A percentile compares a stretch with the other conserved stretches of the same genome.
Conservation (phyloP, 2,888 invertebrate species). For the Eristalis tenax region DNA sequence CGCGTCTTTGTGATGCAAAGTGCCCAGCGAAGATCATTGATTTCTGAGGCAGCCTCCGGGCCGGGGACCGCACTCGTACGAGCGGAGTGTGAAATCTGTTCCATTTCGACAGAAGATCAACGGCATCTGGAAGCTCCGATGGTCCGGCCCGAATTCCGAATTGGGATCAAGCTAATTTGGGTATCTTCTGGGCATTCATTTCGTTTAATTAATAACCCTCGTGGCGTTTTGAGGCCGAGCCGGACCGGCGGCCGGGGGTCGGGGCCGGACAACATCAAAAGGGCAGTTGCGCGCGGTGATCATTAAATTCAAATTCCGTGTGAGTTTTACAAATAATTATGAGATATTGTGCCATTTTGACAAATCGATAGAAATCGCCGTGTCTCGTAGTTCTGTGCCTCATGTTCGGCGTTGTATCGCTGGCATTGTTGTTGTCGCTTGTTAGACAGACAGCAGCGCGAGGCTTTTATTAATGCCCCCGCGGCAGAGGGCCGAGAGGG, state of each 20-base stretch:
- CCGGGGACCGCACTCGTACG: neutral
- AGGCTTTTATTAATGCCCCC: slow-evolving; percentile 36
- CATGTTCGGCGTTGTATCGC: neutral
- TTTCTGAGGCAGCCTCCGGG: neutral
- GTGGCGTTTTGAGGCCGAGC: slow-evolving; percentile 20
- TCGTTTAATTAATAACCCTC: slow-evolving; percentile 43
- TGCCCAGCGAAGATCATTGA: slow-evolving; percentile 31
- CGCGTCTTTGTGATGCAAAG: slow-evolving; percentile 43
- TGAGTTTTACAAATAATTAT: slow-evolving; percentile 57
- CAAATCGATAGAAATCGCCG: slow-evolving; percentile 60
- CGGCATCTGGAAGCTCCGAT: slow-evolving; percentile 14
- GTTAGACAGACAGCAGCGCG: neutral
- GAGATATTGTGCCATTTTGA: slow-evolving; percentile 60
- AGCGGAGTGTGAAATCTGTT: slow-evolving; percentile 55
- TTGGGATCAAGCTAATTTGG: slow-evolving; percentile 39
- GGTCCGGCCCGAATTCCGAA: neutral
- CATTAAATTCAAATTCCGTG: slow-evolving; percentile 49
- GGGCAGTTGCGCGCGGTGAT: slow-evolving; percentile 22
- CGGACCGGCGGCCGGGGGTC: neutral
- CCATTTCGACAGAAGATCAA: slow-evolving; percentile 19
- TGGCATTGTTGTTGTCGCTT: slow-evolving; percentile 1
- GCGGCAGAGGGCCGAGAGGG: slow-evolving; percentile 13
- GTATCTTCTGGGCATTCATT: slow-evolving; percentile 35
- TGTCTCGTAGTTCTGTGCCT: neutral
- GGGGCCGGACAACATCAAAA: slow-evolving; percentile 41